Evolutionary conservation across 2,797 vertebrate species (phyloP), one percentile per base, ranked within the genome.

Genomic region (Neosilurus mollespiculum): DNA sequence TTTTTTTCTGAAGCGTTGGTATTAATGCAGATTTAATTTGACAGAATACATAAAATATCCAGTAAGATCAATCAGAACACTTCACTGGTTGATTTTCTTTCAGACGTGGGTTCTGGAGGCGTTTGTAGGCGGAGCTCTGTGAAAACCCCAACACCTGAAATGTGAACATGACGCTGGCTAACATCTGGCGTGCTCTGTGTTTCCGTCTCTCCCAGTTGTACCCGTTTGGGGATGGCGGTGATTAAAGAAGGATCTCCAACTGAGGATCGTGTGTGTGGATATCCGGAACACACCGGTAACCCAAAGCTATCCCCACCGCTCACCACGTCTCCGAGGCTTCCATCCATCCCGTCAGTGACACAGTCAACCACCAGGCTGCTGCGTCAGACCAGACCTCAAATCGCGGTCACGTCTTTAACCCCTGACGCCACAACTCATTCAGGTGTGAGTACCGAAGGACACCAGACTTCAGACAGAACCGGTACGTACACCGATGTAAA

Each of bases 121-220:
- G 37, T 59, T n/a, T n/a, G 20, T 43, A 61, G 56, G 56, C n/a
- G 53, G 53, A 14, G 53, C 53, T 15, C 51, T 18, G 71, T 73
- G 56, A 77, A 77, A 78, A 64, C 59, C 22, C 59, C 34, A 62
- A 78, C 59, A 51, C 59, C 59, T 62, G 37, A 43, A 43, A 43
- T 64, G 59, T 78, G 76, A 37, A 61, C 22, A 30, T 53, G 15
- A 62, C 30, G 18, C 4, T 26, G 16, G 16, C 61, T 82, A 37
- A 34, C 18, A n/a, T 70, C 24, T 78, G 62, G 84, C 4, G 1
- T 78, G 20, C 15, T 22, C 43, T 66, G 4, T 77, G 59, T 8
- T 53, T 30, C 24, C 83, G 59, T 58, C 9, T 70, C 26, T 80
- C 22, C 71, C 75, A 90, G 90, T n/a, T 90, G 90, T 83, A 1